Base-by-base conservation (phyloP, 23 tunicate species). In the Halocynthia aurantium region DNA sequence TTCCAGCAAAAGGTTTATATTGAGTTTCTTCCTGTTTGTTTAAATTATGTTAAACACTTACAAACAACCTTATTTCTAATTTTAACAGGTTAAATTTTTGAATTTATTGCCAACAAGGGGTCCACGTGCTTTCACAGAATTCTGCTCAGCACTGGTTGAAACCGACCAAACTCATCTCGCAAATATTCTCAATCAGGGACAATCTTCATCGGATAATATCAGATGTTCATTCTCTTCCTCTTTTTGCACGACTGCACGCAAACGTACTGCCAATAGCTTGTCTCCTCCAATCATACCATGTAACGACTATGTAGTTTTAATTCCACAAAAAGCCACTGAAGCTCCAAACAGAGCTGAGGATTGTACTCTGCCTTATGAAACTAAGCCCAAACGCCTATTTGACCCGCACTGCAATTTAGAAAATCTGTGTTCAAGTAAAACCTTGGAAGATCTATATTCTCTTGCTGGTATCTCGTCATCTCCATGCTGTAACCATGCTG, bases 161-260 rank as follows among this genome's bases (percentile, higher is more conserved):
- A 80, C 88, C 10, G 88, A 80, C 12, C 96, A 89, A 76, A 15
- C 31, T 8, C 96, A 89, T 76, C 84, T 89, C 53, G 88, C 88
- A 18, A 31, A 78, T 51, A 52, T 84, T 7, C 76, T 84, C n/a
- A 9, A 21, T 52, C 74, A 81, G 52, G 56, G 55, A 7, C 62
- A 53, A 68, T 70, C 73, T 19, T 11, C 57, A 50, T 21, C 63
- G 9, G 55, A 63, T 13, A 17, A 21, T 13, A 5, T 49, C 17
- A 54, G n/a, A 10, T 17, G 10, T 13, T 21, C 78, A 74, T 74
- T 64, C 15, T 51, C 63, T 44, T 74, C 56, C 57, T 51, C 78
- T 12, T 74, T 54, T 56, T 7, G 5, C 1, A 31, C 44, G 44
- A 31, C 4, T 31, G 2, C 44, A 31, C 44, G 44, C 4, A 31